Evolutionary conservation across 2,888 invertebrate genomes (phyloP), one percentile per base, ranked within the genome.

Genomic region (Ischnus inquisitorius): DNA sequence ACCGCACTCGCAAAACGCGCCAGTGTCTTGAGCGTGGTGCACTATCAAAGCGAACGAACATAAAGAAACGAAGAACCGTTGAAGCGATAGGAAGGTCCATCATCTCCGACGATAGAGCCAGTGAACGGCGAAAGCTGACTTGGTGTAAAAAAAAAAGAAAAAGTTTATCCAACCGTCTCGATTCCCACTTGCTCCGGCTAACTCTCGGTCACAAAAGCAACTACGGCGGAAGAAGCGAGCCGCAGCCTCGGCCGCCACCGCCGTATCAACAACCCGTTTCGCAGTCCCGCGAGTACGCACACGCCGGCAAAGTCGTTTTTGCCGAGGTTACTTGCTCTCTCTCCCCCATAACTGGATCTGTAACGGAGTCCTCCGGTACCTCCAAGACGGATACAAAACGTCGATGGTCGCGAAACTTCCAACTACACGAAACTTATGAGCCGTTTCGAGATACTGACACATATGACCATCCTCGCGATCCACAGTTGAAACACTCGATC

Each of bases 321-420:
- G 54, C 1, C 25, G 72, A 74, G 68, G 68, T 69, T 88, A 87
- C 87, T 87, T 88, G 83, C 54, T 54, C 54, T 54, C 22, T 34
- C 72, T 22, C 69, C 48, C 41, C 77, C 65, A 69, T 87, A 89
- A 89, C 89, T 88, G 89, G 87, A 88, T 85, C 83, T 81, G 82
- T 89, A 89, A 89, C 89, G 89, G 89, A 79, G 54, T 22, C 19
- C 34, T 34, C 54, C 22, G 19, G 54, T 54, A 22, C 82, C 75
- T 76, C 60, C 65, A 28, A n/a, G 57, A 65, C 75, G 28, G 75
- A 43, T 57, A 22, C 19, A 54, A 41, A 60, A 68, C 60, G 57
- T 60, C 8, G 57, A 71, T 57, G 54, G 16, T 34, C 4, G 39
- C 10, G 39, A 51, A 28, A 48, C 16, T 34, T 10, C 54, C 10